phyloP scores from a whole-genome alignment of 2,888 invertebrate species.

The Nezara viridula region DNA sequence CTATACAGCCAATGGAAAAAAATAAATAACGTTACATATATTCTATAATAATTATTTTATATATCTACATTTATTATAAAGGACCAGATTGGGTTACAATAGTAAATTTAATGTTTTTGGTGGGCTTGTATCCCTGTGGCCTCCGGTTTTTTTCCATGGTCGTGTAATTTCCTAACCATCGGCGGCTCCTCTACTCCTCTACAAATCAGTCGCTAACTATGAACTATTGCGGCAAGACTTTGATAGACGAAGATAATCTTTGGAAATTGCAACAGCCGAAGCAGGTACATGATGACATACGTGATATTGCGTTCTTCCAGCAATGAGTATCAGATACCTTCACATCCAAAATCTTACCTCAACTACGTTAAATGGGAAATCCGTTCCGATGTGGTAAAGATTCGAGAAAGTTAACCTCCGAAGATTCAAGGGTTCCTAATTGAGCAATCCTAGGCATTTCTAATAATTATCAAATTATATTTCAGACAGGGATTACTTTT shows the following conservation, averaged over 20 bases:
- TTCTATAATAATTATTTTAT: too few relatives aligned
- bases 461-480: not conserved
- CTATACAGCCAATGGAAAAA: too few relatives aligned
- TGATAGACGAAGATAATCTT: not conserved
- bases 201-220: not conserved
- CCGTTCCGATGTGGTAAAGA: not conserved
- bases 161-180: too few relatives aligned
- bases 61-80: too few relatives aligned
- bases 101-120: too few relatives aligned
- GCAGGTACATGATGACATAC: not conserved
- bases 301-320: not conserved
- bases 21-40: too few relatives aligned
- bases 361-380: not conserved
- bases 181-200: not conserved
- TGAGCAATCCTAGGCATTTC: not conserved
- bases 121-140: too few relatives aligned
- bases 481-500: not conserved
- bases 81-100: too few relatives aligned
- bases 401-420: not conserved
- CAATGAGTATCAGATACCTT: not conserved
- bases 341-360: not conserved
- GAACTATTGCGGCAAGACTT: not conserved
- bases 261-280: not conserved
- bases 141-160: too few relatives aligned
- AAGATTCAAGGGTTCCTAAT: not conserved